Evolutionary conservation across 35 echinoderm and acorn worm genomes (phyloP).

Genomic region (Lytechinus variegatus): DNA sequence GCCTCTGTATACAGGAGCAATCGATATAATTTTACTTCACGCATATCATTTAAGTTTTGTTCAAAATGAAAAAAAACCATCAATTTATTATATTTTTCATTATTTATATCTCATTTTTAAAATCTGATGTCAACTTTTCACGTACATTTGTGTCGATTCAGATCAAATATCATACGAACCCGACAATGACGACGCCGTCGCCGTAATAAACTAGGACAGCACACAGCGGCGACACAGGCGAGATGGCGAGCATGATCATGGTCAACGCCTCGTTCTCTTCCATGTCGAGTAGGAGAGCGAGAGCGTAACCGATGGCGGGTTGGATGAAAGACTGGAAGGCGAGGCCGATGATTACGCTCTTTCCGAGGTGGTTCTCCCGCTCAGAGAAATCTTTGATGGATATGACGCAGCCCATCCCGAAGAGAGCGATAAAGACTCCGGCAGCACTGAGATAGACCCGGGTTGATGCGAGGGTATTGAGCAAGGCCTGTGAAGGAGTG

Average conservation of each 20-base stretch:
- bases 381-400: slow-evolving; percentile 61
- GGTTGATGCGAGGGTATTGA: background rate
- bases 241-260: slow-evolving; percentile 36
- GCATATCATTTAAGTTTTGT: too few relatives aligned
- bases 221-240: slow-evolving; percentile 42
- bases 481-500: background rate
- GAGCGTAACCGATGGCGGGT: slow-evolving; percentile 36
- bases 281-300: slow-evolving; percentile 52
- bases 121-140: too few relatives aligned
- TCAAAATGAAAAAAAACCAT: too few relatives aligned
- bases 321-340: slow-evolving; percentile 59
- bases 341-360: slow-evolving; percentile 49
- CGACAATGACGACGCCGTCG: slow-evolving; percentile 46
- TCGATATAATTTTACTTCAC: too few relatives aligned
- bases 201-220: slow-evolving; percentile 57
- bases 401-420: slow-evolving; percentile 58
- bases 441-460: slow-evolving; percentile 22
- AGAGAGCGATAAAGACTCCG: slow-evolving; percentile 24
- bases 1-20: too few relatives aligned
- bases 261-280: slow-evolving; percentile 39
- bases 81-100: too few relatives aligned
- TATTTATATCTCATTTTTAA: too few relatives aligned
- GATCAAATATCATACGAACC: background rate
- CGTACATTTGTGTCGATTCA: too few relatives aligned
- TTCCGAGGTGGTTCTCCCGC: slow-evolving; percentile 47